These are phyloP conservation scores for Zosterops japonicus DNA, from an alignment of 2,113 vertebrate genomes.

Conservation along the genomic window DNA sequence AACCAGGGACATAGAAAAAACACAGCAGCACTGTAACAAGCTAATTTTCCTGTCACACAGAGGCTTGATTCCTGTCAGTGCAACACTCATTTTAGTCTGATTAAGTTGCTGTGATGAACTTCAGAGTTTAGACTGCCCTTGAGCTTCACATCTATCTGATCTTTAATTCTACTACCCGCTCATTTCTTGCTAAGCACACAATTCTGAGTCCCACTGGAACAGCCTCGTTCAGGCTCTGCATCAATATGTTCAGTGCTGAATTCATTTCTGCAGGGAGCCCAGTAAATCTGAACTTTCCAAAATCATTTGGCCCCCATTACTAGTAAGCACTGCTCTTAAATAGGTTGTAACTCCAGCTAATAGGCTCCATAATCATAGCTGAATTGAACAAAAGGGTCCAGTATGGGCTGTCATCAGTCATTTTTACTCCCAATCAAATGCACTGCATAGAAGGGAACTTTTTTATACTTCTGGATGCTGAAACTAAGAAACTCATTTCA, in stretches of 20 bases:
- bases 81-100: slow-evolving; percentile 66
- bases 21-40: slow-evolving; percentile 24
- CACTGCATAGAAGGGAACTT: slow-evolving; percentile 60
- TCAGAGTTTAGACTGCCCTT: slow-evolving; percentile 75
- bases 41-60: slow-evolving; percentile 43
- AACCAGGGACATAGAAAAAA: background rate
- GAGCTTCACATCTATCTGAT: slow-evolving; percentile 73
- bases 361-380: slow-evolving; percentile 78
- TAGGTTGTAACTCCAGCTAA: slow-evolving; percentile 82
- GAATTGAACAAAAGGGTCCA: slow-evolving; percentile 78
- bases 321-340: slow-evolving; percentile 82
- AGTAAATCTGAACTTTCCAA: slow-evolving; percentile 82
- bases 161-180: slow-evolving; percentile 71
- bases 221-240: slow-evolving; percentile 65
- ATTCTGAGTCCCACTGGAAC: slow-evolving; percentile 66
- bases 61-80: slow-evolving; percentile 40
- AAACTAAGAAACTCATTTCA: slow-evolving; percentile 58
- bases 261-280: slow-evolving; percentile 80
- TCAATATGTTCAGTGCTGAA: slow-evolving; percentile 75
- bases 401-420: slow-evolving; percentile 73
- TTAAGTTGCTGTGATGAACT: slow-evolving; percentile 79
- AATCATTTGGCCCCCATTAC: slow-evolving; percentile 86
- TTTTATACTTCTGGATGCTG: slow-evolving; percentile 52
- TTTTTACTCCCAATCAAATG: slow-evolving; percentile 78
- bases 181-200: slow-evolving; percentile 74